Evolutionary conservation across 2,888 invertebrate species (phyloP).

Genomic region (Glyphotaelius pellucidus): DNA sequence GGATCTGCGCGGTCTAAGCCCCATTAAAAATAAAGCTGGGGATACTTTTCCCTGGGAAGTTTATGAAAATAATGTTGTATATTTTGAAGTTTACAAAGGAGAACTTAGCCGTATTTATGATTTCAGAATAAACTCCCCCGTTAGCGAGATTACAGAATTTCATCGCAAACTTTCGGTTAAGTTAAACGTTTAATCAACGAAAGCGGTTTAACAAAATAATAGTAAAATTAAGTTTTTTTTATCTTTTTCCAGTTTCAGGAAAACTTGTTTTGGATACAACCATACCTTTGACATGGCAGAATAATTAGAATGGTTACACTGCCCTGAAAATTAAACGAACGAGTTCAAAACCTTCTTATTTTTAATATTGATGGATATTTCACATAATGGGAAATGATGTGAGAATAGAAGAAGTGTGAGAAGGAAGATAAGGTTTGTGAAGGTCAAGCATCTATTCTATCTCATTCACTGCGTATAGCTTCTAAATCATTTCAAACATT

Average conservation of each 20-base stretch:
- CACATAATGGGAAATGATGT: background rate
- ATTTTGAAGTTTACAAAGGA: background rate
- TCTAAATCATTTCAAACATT: background rate
- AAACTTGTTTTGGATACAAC: background rate
- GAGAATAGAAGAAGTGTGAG: background rate
- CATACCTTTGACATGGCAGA: background rate
- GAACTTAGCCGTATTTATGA: background rate
- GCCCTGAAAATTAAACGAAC: background rate
- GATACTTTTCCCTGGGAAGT: background rate
- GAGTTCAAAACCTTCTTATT: background rate
- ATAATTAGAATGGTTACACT: background rate
- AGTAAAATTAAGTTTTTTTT: background rate
- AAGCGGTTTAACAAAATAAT: background rate
- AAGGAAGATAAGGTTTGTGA: background rate
- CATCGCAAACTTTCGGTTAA: background rate
- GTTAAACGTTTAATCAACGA: background rate
- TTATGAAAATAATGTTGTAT: conserved; percentile 2
- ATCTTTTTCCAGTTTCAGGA: background rate
- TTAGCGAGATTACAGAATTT: background rate
- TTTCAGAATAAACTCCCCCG: background rate
- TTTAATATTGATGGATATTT: background rate
- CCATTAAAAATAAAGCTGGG: background rate
- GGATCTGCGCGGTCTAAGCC: background rate
- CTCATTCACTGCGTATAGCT: too few relatives aligned
- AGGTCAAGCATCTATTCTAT: background rate